Base-by-base conservation (phyloP, 2,888 invertebrate species). In the Phyllotreta cruciferae region DNA sequence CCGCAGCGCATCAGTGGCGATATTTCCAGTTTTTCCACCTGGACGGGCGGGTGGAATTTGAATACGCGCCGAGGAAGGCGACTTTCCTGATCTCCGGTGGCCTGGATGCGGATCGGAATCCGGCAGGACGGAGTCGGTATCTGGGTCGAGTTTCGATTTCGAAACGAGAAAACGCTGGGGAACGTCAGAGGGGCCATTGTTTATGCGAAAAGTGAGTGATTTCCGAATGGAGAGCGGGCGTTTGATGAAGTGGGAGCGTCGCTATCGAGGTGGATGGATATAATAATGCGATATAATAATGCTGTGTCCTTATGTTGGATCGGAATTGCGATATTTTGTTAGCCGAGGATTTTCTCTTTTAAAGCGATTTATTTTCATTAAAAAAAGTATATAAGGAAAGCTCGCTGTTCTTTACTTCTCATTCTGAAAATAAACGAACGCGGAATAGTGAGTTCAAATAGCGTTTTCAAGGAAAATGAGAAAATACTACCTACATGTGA, bases 81-180 rank as follows among this genome's bases (percentile, higher is more conserved):
- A 52, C 38, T 52, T 52, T 52, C 37, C 49, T 6, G 52, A 52
- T 52, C 52, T 52, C 52, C 38, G 24, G 24, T 24, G 1, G 2
- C 4, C 24, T 24, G 24, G 24, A 24, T 24, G 4, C 35, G 44
- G 44, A 44, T 56, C 44, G 56, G 44, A 56, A 56, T 56, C 41
- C 42, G 24, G 24, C 52, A 11, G 55, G 42, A 55, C 36, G 11
- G 39, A 42, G n/a, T 55, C 36, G 24, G 11, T 42, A 41, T 56
- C 56, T 56, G 44, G 56, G 56, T 56, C 56, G 45, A 44, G 56
- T 56, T 56, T 56, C 56, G 56, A 56, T 56, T 36, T 44, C 35
- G 56, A 44, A 56, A 56, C 34, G 44, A 44, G 56, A n/a, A 56
- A 56, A 56, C 41, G 34, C 56, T 42, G 56, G 44, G 24, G 45